Conservation (phyloP, 2,797 vertebrate genomes). For the Sebastes vulpes region DNA sequence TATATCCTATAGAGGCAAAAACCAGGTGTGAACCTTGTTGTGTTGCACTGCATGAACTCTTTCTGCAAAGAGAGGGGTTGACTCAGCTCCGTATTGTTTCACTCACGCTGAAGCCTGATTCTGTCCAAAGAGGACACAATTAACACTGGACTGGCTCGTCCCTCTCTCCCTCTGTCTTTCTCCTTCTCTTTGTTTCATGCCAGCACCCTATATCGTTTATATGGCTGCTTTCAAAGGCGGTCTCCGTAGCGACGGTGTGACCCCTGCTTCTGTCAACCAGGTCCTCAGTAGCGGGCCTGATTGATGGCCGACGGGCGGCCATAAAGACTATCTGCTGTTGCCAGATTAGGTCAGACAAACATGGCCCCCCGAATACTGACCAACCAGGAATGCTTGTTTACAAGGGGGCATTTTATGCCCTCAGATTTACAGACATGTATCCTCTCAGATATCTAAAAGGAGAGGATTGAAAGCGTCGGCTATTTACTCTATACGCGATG, state of each 20-base stretch:
- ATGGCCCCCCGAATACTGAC: conserved; percentile 57
- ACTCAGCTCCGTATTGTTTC: conserved; percentile 37
- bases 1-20: background rate
- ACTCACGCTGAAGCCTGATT: conserved; percentile 6
- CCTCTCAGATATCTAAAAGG: background rate
- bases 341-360: conserved; percentile 89
- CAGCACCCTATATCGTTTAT: conserved; percentile 68
- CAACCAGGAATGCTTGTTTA: conserved; percentile 60
- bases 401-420: conserved; percentile 55
- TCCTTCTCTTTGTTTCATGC: conserved; percentile 70
- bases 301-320: conserved; percentile 83
- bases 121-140: conserved; percentile 37
- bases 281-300: conserved; percentile 81
- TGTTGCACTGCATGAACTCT: conserved; percentile 17
- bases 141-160: conserved; percentile 20
- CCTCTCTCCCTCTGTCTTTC: conserved; percentile 26
- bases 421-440: conserved; percentile 21
- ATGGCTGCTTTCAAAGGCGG: conserved; percentile 75
- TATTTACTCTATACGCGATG: background rate
- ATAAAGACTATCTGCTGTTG: conserved; percentile 87
- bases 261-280: conserved; percentile 80
- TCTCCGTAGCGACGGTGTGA: conserved; percentile 83
- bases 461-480: background rate
- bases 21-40: background rate
- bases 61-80: conserved; percentile 1